These are phyloP conservation scores for Drosophila varians DNA, from an alignment of 1,140 invertebrate genomes.

Conservation along the genomic window DNA sequence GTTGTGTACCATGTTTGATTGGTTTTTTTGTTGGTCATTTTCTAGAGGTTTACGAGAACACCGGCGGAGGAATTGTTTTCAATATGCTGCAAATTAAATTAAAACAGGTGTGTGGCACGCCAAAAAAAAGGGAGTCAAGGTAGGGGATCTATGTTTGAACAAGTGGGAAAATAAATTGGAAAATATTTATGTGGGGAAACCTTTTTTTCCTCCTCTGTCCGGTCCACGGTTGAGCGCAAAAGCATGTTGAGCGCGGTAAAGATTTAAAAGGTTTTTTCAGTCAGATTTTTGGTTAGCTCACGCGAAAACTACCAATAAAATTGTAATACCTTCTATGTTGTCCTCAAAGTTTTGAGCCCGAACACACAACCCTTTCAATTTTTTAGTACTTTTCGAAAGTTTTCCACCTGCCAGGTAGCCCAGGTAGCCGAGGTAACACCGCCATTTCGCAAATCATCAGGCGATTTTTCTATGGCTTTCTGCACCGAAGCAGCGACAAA, in stretches of 20 bases:
- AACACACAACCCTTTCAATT: conserved; percentile 17
- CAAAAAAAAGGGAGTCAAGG: conserved; percentile 9
- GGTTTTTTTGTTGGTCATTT: conserved; percentile 35
- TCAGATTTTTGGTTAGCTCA: not conserved
- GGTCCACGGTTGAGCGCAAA: conserved; percentile 19
- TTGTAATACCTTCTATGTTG: conserved; percentile 36
- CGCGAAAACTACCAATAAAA: conserved; percentile 19
- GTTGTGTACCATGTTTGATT: conserved; percentile 60
- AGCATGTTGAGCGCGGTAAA: conserved; percentile 12
- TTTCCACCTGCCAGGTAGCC: conserved; percentile 7
- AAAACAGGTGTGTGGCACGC: conserved; percentile 46
- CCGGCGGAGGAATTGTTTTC: conserved; percentile 27
- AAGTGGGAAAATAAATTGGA: conserved; percentile 25
- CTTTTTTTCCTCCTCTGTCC: too few species aligned
- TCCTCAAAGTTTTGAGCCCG: conserved; percentile 24
- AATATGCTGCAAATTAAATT: conserved; percentile 72
- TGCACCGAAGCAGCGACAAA: conserved; percentile 17
- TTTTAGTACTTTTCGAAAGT: conserved; percentile 33
- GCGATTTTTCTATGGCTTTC: conserved; percentile 33
- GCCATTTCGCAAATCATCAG: conserved; percentile 38
- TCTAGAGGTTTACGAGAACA: conserved; percentile 17
- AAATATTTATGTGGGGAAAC: conserved; percentile 19
- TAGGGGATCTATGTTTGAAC: not conserved
- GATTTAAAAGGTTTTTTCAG: conserved; percentile 37
- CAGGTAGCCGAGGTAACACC: not conserved